Percentiles rank a stretch among this genome's conserved stretches.
phyloP scores from a whole-genome alignment of 2,888 invertebrate genomes.

The Dascillus cervinus region DNA sequence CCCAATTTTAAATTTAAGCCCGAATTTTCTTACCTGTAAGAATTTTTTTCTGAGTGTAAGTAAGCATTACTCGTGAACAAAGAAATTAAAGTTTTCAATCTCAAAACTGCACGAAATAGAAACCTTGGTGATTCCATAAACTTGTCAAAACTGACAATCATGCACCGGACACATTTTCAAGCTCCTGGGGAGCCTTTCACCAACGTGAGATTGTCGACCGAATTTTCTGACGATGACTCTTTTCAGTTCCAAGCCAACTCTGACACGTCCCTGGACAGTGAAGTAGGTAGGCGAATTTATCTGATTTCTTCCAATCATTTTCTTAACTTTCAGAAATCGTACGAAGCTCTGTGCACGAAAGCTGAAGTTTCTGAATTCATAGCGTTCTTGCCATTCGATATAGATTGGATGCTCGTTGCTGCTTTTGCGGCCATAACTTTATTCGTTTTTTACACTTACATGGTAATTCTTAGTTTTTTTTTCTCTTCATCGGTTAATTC shows the following conservation, averaged over 20 bases:
- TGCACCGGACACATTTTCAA: no score
- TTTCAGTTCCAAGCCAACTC: conserved; percentile 1
- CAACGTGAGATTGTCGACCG: no score
- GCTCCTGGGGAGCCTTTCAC: no score
- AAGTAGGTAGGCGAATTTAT: conserved; percentile 3
- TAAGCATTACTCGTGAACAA: no score
- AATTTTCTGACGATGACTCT: neutral
- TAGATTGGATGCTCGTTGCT: conserved; percentile 14
- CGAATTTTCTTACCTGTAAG: no score
- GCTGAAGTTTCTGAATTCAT: conserved; percentile 11
- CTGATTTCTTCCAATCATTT: neutral
- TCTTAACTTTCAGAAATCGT: conserved; percentile 14
- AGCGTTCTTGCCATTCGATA: conserved; percentile 13
- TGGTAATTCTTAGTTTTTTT: conserved; percentile 9
- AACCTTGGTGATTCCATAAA: no score
- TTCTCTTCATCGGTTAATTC: conserved; percentile 1
- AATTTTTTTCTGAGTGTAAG: no score
- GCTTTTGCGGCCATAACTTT: conserved; percentile 11
- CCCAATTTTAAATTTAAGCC: no score
- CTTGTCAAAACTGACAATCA: no score
- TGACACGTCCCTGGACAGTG: conserved; percentile 1
- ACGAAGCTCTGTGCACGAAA: conserved; percentile 11
- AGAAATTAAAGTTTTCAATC: no score
- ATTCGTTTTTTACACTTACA: conserved; percentile 11
- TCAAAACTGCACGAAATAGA: no score